Evolutionary conservation across 2,888 invertebrate genomes (phyloP).

Genomic region (Campoletis raptor): DNA sequence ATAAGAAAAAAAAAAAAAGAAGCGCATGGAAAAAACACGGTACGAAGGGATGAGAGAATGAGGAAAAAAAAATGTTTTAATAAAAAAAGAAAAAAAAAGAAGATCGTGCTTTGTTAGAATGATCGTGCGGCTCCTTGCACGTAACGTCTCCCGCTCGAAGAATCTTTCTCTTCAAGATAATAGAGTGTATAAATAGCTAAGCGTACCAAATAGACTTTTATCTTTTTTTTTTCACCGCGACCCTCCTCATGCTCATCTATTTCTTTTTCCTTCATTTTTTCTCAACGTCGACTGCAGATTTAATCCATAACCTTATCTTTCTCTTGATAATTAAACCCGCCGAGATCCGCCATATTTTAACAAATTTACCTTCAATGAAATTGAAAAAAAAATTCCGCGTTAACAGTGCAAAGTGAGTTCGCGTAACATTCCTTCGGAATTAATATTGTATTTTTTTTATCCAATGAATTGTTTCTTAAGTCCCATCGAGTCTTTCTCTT

Average conservation of each 20-base stretch:
- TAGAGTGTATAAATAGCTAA: conserved; percentile 31
- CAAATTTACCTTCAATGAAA: not conserved
- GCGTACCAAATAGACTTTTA: conserved; percentile 26
- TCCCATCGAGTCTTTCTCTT: too few species aligned
- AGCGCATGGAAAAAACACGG: not conserved
- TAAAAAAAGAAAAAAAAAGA: conserved; percentile 17
- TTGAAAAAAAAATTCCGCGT: not conserved
- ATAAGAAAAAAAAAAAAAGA: conserved; percentile 4
- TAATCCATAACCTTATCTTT: not conserved
- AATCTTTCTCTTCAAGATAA: conserved; percentile 44
- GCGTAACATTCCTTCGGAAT: not conserved
- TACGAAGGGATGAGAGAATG: conserved; percentile 19
- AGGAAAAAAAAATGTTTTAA: not conserved
- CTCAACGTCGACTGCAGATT: not conserved
- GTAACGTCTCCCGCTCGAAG: conserved; percentile 42
- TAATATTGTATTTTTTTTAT: not conserved
- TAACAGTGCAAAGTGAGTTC: not conserved
- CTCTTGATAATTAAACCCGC: conserved; percentile 17
- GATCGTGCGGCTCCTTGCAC: conserved; percentile 58
- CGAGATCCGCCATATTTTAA: not conserved
- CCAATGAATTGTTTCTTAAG: too few species aligned
- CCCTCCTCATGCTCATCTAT: not conserved
- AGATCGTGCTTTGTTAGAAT: conserved; percentile 57
- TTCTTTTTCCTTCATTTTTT: conserved; percentile 24
- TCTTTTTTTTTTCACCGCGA: not conserved